A percentile compares a stretch with the other conserved stretches of the same genome.
Evolutionary conservation across 2,113 vertebrate species (phyloP).

Genomic region (Eclectus roratus): DNA sequence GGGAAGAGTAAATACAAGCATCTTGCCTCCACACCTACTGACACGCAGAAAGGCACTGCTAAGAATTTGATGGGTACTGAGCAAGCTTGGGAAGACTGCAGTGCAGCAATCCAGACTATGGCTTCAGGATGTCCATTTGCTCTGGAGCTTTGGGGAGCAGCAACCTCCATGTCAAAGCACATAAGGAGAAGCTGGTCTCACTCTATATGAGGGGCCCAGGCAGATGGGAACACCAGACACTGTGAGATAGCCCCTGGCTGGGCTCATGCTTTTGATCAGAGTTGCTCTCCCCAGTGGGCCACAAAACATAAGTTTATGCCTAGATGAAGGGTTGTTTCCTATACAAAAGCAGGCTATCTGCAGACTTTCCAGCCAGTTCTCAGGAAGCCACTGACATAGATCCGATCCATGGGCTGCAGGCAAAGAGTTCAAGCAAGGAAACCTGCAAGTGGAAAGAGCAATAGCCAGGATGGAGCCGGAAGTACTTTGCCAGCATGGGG

Average conservation of each 20-base stretch:
- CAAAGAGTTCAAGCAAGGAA: neutral
- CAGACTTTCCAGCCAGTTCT: neutral
- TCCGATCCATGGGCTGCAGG: neutral
- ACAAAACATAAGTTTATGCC: neutral
- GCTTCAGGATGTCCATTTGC: neutral
- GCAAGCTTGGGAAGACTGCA: neutral
- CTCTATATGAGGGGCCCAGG: neutral
- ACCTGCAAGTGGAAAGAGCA: neutral
- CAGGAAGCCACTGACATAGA: neutral
- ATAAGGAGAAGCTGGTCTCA: neutral
- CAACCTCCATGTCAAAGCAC: neutral
- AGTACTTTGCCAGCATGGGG: neutral
- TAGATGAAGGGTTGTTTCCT: neutral
- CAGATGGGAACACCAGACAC: neutral
- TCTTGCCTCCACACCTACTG: neutral
- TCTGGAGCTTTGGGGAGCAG: neutral
- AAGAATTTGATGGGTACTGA: neutral
- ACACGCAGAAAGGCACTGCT: neutral
- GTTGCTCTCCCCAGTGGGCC: neutral
- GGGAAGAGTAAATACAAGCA: neutral
- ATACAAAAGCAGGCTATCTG: neutral
- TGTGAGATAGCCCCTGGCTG: neutral
- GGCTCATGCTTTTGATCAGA: neutral
- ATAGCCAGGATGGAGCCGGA: neutral
- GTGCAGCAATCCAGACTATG: neutral